phyloP scores from a whole-genome alignment of 1,140 invertebrate species.

The Bombus sylvicola region DNA sequence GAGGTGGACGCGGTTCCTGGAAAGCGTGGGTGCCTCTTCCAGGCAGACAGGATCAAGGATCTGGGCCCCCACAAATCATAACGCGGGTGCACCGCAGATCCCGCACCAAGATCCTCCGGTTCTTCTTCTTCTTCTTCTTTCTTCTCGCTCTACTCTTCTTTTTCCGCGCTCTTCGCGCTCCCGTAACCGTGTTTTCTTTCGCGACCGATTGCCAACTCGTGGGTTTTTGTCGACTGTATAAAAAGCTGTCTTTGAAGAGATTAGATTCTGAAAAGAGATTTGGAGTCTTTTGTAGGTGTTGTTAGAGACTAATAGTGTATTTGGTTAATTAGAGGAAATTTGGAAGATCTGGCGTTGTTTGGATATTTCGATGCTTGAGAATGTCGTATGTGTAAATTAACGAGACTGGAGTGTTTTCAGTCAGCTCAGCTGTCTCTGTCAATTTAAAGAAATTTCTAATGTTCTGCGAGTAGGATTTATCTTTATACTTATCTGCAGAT shows the following conservation, averaged over 20 bases:
- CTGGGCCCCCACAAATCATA: slow-evolving; percentile 78
- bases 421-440: too few species aligned
- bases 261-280: background rate
- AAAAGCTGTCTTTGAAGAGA: background rate
- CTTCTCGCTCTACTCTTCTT: slow-evolving; percentile 20
- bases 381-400: background rate
- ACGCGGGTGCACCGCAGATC: slow-evolving; percentile 71
- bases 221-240: background rate
- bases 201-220: background rate
- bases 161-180: slow-evolving; percentile 7
- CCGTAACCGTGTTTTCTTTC: background rate
- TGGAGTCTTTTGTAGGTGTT: background rate
- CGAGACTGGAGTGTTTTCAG: too few species aligned
- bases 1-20: slow-evolving; percentile 70
- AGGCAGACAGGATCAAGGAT: slow-evolving; percentile 72
- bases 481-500: too few species aligned
- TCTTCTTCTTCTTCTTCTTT: slow-evolving; percentile 46
- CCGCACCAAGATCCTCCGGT: slow-evolving; percentile 65
- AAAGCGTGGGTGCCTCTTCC: slow-evolving; percentile 76
- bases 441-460: too few species aligned
- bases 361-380: background rate
- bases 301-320: background rate
- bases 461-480: too few species aligned
- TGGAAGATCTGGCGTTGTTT: background rate
- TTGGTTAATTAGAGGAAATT: background rate